Evolutionary conservation across 2,888 invertebrate species (phyloP).

Genomic region (Agrilus cyanescens): DNA sequence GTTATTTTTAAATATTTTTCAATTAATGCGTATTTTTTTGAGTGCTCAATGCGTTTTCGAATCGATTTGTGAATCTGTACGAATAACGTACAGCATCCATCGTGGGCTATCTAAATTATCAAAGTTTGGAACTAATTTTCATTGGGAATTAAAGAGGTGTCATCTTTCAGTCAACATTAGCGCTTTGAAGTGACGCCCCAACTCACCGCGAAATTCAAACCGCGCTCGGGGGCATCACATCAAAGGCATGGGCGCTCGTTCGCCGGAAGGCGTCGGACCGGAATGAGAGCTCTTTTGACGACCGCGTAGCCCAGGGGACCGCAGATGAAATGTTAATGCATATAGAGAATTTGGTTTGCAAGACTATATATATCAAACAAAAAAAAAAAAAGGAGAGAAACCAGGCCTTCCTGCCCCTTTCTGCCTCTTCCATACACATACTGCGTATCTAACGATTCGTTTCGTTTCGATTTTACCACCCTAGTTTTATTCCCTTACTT

Average conservation of each 20-base stretch:
- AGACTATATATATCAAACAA: slow-evolving; percentile 6
- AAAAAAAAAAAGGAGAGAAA: not conserved
- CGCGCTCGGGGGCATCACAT: slow-evolving; percentile 27
- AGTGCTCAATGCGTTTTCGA: no score
- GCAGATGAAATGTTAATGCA: slow-evolving; percentile 16
- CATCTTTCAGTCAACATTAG: slow-evolving; percentile 31
- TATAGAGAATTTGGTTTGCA: slow-evolving; percentile 24
- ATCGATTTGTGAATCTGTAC: no score
- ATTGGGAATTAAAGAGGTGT: slow-evolving; percentile 35
- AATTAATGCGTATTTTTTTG: no score
- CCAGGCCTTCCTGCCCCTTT: no score
- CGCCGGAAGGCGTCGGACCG: slow-evolving; percentile 29
- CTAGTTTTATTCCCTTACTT: no score
- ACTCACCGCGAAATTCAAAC: slow-evolving; percentile 27
- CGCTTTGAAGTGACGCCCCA: slow-evolving; percentile 27
- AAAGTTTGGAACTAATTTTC: slow-evolving; percentile 34
- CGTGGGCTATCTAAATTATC: slow-evolving; percentile 19
- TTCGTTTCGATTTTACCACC: no score
- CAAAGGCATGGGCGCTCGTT: slow-evolving; percentile 26
- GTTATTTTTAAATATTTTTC: no score
- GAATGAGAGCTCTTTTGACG: slow-evolving; percentile 29
- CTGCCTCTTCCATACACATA: no score
- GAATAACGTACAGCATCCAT: no score
- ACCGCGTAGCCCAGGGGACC: slow-evolving; percentile 20
- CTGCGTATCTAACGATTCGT: no score